Evolutionary conservation across 2,888 invertebrate species (phyloP).

Genomic region (Odontomyia ornata): DNA sequence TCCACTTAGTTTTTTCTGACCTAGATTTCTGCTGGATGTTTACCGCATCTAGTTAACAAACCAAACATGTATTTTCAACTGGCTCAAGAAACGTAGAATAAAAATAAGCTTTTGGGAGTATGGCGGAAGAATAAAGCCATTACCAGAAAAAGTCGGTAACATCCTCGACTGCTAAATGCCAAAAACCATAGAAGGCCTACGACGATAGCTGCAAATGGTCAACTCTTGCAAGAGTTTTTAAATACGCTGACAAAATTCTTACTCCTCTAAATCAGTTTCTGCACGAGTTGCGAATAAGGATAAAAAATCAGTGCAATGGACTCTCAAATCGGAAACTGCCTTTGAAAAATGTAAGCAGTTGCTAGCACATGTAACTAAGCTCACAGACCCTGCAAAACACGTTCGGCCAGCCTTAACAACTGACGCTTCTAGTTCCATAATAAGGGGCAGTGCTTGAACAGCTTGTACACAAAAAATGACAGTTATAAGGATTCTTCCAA

Average conservation of each 20-base stretch:
- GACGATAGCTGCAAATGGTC: background rate
- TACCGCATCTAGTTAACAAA: constrained; percentile 49
- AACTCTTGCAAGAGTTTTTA: constrained; percentile 8
- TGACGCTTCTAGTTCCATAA: background rate
- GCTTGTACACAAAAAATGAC: background rate
- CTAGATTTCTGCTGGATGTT: constrained; percentile 53
- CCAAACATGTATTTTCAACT: background rate
- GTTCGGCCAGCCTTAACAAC: background rate
- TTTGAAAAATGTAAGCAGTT: background rate
- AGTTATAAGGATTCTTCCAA: background rate
- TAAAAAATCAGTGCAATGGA: background rate
- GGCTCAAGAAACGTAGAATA: background rate
- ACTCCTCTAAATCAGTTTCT: background rate
- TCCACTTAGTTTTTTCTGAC: constrained; percentile 54
- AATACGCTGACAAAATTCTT: background rate
- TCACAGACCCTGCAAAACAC: background rate
- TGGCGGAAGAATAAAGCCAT: background rate
- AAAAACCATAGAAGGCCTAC: too few species aligned
- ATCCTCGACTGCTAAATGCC: background rate
- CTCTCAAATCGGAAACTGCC: background rate
- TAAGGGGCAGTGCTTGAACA: constrained; percentile 3
- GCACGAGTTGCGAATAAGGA: background rate
- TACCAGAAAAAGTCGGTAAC: background rate
- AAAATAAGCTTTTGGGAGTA: background rate
- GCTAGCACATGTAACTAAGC: background rate